Evolutionary conservation across 2,113 vertebrate species (phyloP), one percentile per base, ranked within the genome.

Genomic region (Onychostruthus taczanowskii): DNA sequence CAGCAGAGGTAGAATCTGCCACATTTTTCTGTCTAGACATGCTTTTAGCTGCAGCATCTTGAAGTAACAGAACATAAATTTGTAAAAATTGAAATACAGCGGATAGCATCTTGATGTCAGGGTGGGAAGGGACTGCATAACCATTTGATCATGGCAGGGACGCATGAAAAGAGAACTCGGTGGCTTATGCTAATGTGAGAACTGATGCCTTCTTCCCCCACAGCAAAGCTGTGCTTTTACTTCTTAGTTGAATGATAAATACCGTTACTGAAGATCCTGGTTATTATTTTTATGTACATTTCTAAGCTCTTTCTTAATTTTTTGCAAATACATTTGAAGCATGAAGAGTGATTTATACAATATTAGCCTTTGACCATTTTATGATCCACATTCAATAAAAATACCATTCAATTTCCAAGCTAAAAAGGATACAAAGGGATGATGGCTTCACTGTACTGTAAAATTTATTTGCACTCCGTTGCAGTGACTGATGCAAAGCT

Each of bases 1-100:
- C 0, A 11, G 41, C 13, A 3, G 82, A 95, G 74, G 85, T 70
- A 59, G 78, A 85, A 94, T 85, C 59, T 82, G 55, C 74, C 67
- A 77, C 35, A 12, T 87, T 90, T 86, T 87, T 90, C 74, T 87
- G 72, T 90, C 91, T 95, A 82, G 87, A 90, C 55, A 11, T 79
- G 87, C 75, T 91, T 91, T 95, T 93, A 91, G 78, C 76, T 80
- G 46, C 58, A 58, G 30, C 3, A 2, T 59, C 76, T 68, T 90
- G 35, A 89, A 82, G 82, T 61, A 67, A 75, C 12, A 61, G 69
- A 74, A 61, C 28, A n/a, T 10, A 31, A 33, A 30, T 64, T 70
- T 75, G n/a, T 64, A 75, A 89, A 84, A 94, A 68, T 22, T 49
- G 37, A 75, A 87, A 81, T 81, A 52, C 18, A 63, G 33, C 17